These are phyloP conservation scores for Trissoscelio sp. DNA, from an alignment of 2,888 invertebrate species.

Conservation along the genomic window DNA sequence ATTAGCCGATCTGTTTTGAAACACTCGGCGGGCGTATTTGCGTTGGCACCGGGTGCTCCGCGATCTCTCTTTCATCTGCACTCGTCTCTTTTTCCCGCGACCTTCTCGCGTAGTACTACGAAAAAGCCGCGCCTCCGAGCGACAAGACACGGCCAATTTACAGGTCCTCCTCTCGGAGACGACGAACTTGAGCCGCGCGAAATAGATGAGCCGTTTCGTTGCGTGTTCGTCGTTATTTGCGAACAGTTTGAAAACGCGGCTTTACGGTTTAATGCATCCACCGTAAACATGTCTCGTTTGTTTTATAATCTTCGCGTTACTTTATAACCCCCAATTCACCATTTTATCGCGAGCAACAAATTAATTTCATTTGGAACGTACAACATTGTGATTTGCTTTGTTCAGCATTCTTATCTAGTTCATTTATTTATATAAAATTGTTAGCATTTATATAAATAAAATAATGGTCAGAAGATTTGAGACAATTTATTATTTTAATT, in stretches of 20 bases:
- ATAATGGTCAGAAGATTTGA: too few relatives aligned
- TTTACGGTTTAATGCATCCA: slow-evolving; percentile 21
- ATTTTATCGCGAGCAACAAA: slow-evolving; percentile 25
- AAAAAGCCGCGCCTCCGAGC: slow-evolving; percentile 38
- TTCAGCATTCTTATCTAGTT: too few relatives aligned
- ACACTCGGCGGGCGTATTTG: slow-evolving; percentile 82
- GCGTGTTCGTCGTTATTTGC: slow-evolving; percentile 29
- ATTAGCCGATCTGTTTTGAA: slow-evolving; percentile 83
- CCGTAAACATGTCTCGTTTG: slow-evolving; percentile 42
- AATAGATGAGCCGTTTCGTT: slow-evolving; percentile 22
- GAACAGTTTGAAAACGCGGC: slow-evolving; percentile 9
- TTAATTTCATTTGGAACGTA: slow-evolving; percentile 35
- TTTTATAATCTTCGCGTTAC: slow-evolving; percentile 16
- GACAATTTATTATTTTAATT: too few relatives aligned
- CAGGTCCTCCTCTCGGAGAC: slow-evolving; percentile 56
- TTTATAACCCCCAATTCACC: slow-evolving; percentile 21
- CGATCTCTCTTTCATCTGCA: slow-evolving; percentile 78
- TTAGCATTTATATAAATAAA: too few relatives aligned
- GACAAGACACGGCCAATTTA: slow-evolving; percentile 70
- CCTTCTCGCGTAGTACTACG: slow-evolving; percentile 37
- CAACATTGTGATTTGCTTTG: too few relatives aligned
- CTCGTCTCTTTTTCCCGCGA: slow-evolving; percentile 54
- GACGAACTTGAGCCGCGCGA: slow-evolving; percentile 27
- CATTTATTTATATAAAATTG: too few relatives aligned
- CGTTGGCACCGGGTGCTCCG: slow-evolving; percentile 78